Conservation (phyloP, 2,113 vertebrate genomes). For the Pelecanus crispus region DNA sequence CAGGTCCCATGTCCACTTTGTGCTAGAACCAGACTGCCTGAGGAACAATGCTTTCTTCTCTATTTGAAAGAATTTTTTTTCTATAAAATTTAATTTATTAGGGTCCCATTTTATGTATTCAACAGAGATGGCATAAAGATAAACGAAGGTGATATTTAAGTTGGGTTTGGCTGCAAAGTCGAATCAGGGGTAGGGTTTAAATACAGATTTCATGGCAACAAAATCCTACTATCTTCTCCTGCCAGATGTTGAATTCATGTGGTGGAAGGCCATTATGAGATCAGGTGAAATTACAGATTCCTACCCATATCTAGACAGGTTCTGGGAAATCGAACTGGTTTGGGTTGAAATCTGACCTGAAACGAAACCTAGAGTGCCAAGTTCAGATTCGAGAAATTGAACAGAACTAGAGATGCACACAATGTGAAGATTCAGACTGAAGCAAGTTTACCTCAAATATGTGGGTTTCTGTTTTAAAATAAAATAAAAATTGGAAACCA, state of each 20-base stretch:
- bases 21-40: background rate
- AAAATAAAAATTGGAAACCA: background rate
- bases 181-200: background rate
- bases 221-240: background rate
- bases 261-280: background rate
- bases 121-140: background rate
- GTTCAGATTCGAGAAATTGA: background rate
- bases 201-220: background rate
- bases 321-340: background rate
- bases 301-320: background rate
- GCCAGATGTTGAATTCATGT: background rate
- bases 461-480: background rate
- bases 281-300: background rate
- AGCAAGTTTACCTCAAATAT: background rate
- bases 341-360: background rate
- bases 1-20: background rate
- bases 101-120: background rate
- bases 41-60: background rate
- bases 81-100: background rate
- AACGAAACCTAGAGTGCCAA: background rate
- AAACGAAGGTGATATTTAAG: background rate
- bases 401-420: background rate
- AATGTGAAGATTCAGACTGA: background rate
- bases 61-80: background rate
- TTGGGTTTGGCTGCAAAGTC: background rate